Conservation (phyloP, 2,888 invertebrate genomes). For the Ophioninae sp. region DNA sequence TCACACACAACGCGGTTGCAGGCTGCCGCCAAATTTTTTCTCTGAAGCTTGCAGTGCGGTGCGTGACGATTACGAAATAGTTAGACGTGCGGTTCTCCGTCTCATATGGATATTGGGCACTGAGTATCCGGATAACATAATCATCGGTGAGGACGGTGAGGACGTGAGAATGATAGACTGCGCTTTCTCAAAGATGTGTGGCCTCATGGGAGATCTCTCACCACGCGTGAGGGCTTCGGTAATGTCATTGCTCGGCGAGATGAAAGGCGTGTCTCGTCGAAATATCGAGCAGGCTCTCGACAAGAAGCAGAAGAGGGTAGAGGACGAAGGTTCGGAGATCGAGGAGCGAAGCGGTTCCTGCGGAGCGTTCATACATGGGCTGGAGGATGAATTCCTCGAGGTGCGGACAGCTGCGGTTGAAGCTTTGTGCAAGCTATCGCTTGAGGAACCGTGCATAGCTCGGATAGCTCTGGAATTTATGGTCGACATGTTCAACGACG, state of each 20-base stretch:
- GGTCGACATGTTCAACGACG: slow-evolving; percentile 99
- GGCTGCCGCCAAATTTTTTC: slow-evolving; percentile 87
- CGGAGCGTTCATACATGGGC: slow-evolving; percentile 98
- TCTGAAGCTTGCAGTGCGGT: slow-evolving; percentile 88
- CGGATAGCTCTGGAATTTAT: slow-evolving; percentile 95
- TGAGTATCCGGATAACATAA: slow-evolving; percentile 92
- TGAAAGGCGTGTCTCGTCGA: slow-evolving; percentile 92
- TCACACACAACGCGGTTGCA: slow-evolving; percentile 89
- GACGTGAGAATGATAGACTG: slow-evolving; percentile 96
- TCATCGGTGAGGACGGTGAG: slow-evolving; percentile 88
- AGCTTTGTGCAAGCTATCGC: slow-evolving; percentile 94
- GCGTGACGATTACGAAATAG: slow-evolving; percentile 96
- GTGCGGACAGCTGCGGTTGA: slow-evolving; percentile 96
- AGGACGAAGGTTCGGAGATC: slow-evolving; percentile 77
- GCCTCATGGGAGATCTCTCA: slow-evolving; percentile 95
- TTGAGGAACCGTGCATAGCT: slow-evolving; percentile 92
- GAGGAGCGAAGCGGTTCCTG: slow-evolving; percentile 91
- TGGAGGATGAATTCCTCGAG: slow-evolving; percentile 97
- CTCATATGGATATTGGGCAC: slow-evolving; percentile 93
- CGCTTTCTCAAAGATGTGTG: slow-evolving; percentile 97
- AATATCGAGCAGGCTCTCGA: slow-evolving; percentile 98
- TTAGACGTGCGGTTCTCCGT: slow-evolving; percentile 92
- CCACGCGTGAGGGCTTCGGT: slow-evolving; percentile 93
- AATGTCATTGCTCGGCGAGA: slow-evolving; percentile 92
- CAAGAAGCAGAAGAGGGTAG: slow-evolving; percentile 87